Evolutionary conservation across 2,113 vertebrate genomes (phyloP).

Genomic region (Strix aluco): DNA sequence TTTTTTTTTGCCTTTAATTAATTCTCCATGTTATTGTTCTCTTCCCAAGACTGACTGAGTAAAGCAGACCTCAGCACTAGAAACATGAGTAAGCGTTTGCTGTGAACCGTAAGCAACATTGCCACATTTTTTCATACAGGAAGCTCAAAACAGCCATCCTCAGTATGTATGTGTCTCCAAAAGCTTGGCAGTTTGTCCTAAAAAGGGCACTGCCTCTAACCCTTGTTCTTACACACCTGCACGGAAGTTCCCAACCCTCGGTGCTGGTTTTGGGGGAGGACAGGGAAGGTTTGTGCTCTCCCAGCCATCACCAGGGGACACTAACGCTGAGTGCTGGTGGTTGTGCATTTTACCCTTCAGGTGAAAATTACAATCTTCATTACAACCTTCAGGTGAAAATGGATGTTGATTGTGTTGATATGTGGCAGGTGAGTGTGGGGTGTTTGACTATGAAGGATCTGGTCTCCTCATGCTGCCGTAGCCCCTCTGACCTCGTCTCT

Average conservation of each 20-base stretch:
- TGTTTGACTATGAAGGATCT: rapidly evolving
- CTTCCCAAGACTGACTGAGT: neutral
- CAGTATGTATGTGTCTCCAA: rapidly evolving
- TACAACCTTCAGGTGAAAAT: neutral
- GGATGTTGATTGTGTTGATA: neutral
- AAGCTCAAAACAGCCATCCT: neutral
- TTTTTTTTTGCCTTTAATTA: neutral
- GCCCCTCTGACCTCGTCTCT: no score
- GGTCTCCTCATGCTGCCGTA: neutral
- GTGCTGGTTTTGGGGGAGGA: neutral
- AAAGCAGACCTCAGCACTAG: neutral
- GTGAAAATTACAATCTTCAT: neutral
- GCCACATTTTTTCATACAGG: neutral
- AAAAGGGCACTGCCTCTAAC: rapidly evolving
- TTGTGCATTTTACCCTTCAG: neutral
- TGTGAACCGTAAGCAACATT: neutral
- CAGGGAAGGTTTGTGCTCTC: neutral
- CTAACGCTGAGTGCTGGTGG: no score
- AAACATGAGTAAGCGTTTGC: rapidly evolving
- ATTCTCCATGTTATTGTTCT: neutral
- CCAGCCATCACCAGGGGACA: rapidly evolving
- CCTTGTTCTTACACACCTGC: neutral
- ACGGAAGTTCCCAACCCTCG: neutral
- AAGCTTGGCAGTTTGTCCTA: neutral
- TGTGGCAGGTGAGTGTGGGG: rapidly evolving